Conservation (phyloP, 2,113 vertebrate species). For the Erythrolamprus reginae region DNA sequence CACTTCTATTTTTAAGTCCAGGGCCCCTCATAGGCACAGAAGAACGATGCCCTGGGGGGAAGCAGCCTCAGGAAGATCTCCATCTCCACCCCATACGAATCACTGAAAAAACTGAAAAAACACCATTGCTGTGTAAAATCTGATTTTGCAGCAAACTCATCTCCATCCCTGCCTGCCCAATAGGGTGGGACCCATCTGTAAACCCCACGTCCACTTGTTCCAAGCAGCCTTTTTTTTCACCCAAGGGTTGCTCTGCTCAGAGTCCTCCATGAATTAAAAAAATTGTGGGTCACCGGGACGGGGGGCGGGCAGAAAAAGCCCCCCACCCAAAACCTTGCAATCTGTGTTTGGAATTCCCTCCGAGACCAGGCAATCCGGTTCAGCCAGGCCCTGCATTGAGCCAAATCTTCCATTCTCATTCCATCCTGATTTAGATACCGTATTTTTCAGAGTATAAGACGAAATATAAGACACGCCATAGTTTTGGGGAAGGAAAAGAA, state of each 20-base stretch:
- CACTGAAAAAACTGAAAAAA: fast-evolving
- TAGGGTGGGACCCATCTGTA: neutral
- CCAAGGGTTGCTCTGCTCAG: neutral
- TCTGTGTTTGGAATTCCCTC: fast-evolving
- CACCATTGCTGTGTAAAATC: neutral
- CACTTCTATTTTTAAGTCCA: neutral
- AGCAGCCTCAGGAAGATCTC: neutral
- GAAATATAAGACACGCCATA: too few relatives aligned
- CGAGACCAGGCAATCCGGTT: fast-evolving
- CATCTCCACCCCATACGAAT: neutral
- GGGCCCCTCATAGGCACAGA: neutral
- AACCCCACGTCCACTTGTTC: neutral
- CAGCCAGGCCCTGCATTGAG: too few relatives aligned
- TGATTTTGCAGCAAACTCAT: neutral
- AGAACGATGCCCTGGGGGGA: neutral
- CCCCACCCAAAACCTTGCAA: neutral
- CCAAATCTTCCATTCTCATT: too few relatives aligned
- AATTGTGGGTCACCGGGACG: neutral
- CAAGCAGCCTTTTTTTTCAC: neutral
- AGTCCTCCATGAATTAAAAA: neutral
- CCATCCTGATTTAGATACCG: too few relatives aligned
- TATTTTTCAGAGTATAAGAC: too few relatives aligned
- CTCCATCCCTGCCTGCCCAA: neutral
- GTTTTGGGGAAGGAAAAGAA: too few relatives aligned
- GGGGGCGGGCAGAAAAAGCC: fast-evolving